These are phyloP conservation scores for Procavia capensis DNA, from an alignment of 2,113 vertebrate species.

Conservation along the genomic window DNA sequence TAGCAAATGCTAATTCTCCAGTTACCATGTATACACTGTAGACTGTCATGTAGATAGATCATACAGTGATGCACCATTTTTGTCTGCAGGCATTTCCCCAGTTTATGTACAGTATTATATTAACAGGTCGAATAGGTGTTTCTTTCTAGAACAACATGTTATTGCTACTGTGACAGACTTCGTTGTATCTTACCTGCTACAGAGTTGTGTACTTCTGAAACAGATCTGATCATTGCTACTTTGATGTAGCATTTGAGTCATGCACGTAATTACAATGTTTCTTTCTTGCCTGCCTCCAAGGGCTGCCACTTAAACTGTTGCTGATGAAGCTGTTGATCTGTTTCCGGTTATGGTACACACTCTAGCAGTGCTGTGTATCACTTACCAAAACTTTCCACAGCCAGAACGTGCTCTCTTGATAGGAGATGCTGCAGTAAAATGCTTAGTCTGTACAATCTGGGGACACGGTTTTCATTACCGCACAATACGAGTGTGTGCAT, in stretches of 20 bases:
- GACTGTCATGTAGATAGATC: constrained; percentile 77
- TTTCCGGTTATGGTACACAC: constrained; percentile 77
- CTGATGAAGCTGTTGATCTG: constrained; percentile 59
- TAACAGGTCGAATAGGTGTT: constrained; percentile 79
- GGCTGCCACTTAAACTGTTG: constrained; percentile 69
- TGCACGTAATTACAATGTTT: constrained; percentile 31
- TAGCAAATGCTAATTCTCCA: constrained; percentile 66
- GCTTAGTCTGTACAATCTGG: constrained; percentile 74
- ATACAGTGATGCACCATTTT: constrained; percentile 57
- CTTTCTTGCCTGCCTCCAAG: constrained; percentile 35
- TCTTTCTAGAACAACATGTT: constrained; percentile 76
- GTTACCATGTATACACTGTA: constrained; percentile 71
- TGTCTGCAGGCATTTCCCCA: constrained; percentile 75
- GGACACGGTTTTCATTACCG: constrained; percentile 75
- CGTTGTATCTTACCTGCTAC: constrained; percentile 73
- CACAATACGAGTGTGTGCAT: constrained; percentile 33
- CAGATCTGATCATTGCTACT: constrained; percentile 69
- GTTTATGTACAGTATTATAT: constrained; percentile 78
- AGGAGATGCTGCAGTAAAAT: constrained; percentile 71
- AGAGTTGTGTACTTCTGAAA: constrained; percentile 48
- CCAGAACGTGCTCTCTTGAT: constrained; percentile 46
- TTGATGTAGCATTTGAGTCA: constrained; percentile 55
- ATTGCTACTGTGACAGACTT: constrained; percentile 79
- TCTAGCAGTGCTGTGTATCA: constrained; percentile 63
- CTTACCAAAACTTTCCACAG: constrained; percentile 56